A percentile compares a stretch with the other conserved stretches of the same genome.
These are phyloP conservation scores for Cephus sareptanus DNA, from an alignment of 2,888 invertebrate species.

Conservation along the genomic window DNA sequence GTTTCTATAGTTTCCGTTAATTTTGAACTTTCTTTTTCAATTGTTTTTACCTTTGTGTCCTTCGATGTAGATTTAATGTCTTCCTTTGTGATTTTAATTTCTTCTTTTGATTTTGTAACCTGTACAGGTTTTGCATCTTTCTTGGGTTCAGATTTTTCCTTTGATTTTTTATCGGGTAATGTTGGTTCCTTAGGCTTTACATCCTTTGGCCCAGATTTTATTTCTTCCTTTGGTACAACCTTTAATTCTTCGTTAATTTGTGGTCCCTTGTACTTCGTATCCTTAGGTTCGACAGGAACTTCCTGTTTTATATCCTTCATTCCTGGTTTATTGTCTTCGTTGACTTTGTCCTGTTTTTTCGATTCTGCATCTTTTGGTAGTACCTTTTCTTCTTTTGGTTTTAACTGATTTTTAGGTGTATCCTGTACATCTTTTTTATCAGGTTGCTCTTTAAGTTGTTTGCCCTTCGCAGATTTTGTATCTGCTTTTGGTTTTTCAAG, in stretches of 20 bases:
- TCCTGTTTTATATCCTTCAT: conserved; percentile 17
- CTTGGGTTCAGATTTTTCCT: conserved; percentile 20
- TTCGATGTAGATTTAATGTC: conserved; percentile 59
- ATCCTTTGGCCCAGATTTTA: not conserved
- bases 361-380: conserved; percentile 3
- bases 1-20: conserved; percentile 20
- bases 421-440: not conserved
- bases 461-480: not conserved
- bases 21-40: conserved; percentile 17
- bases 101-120: conserved; percentile 52
- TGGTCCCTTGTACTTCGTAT: not conserved
- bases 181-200: not conserved
- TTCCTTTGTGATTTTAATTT: conserved; percentile 53
- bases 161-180: conserved; percentile 9
- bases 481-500: not conserved
- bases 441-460: not conserved
- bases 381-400: conserved; percentile 11
- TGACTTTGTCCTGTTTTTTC: conserved; percentile 11
- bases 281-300: not conserved
- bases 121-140: conserved; percentile 32
- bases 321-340: not conserved
- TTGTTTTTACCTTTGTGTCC: conserved; percentile 25
- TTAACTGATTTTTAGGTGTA: conserved; percentile 16
- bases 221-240: not conserved
- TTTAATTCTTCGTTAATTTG: conserved; percentile 20